phyloP scores from a whole-genome alignment of 1,140 invertebrate genomes.

The Eufriesea mexicana region DNA sequence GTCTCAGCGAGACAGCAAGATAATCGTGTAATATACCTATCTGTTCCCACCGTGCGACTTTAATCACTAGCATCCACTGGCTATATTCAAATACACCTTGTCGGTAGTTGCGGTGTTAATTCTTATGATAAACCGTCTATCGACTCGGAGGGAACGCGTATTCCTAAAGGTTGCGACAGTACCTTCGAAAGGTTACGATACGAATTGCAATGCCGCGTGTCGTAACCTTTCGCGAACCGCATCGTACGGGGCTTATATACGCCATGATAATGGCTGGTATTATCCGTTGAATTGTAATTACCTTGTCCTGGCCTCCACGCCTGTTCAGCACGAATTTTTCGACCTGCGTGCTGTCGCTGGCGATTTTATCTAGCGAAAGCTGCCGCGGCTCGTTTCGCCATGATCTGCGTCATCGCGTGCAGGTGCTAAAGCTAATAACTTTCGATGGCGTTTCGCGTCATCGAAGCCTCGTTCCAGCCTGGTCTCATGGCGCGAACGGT shows the following conservation, averaged over 20 bases:
- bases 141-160: conserved; percentile 17
- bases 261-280: conserved; percentile 58
- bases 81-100: too few relatives aligned
- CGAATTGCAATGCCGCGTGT: conserved; percentile 59
- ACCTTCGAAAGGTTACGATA: conserved; percentile 64
- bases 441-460: conserved; percentile 23
- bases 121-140: conserved; percentile 53
- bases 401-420: conserved; percentile 26
- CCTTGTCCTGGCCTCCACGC: conserved; percentile 24
- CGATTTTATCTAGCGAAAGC: conserved; percentile 41
- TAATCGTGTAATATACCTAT: too few relatives aligned
- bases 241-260: conserved; percentile 14
- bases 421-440: conserved; percentile 40
- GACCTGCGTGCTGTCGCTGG: not conserved
- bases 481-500: too few relatives aligned
- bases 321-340: conserved; percentile 31
- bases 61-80: too few relatives aligned
- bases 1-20: too few relatives aligned
- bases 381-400: conserved; percentile 5
- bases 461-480: not conserved
- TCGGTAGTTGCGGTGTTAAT: conserved; percentile 31
- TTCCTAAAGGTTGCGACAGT: conserved; percentile 61
- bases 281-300: conserved; percentile 62
- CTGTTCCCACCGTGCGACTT: too few relatives aligned
- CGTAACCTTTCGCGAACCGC: conserved; percentile 64